Conservation (phyloP, 2,888 invertebrate species). For the Meliscaeva auricollis region DNA sequence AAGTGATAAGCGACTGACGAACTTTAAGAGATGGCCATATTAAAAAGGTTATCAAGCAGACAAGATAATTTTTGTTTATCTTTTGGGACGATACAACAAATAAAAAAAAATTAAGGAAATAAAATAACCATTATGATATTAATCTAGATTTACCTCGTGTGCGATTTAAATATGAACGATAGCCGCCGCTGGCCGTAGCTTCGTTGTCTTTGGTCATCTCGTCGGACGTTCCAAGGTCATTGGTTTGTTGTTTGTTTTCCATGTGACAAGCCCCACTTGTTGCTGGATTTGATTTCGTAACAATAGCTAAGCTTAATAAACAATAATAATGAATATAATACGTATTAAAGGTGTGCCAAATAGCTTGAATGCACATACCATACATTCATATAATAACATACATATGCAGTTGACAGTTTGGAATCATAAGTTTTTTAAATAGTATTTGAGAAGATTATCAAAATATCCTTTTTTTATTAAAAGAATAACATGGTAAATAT, state of each 20-base stretch:
- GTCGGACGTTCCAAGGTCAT: constrained; percentile 63
- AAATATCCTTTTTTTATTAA: no score
- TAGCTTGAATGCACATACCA: no score
- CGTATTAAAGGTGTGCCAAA: not conserved
- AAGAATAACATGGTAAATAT: no score
- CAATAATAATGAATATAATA: constrained; percentile 6
- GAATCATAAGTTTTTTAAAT: no score
- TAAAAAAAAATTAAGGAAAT: not conserved
- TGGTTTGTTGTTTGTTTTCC: constrained; percentile 12
- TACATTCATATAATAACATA: no score
- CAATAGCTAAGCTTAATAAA: not conserved
- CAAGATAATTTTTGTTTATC: not conserved
- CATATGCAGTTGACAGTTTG: no score
- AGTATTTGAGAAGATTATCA: no score
- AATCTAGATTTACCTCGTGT: constrained; percentile 21
- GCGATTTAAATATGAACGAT: constrained; percentile 19
- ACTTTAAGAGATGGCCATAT: not conserved
- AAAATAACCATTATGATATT: not conserved
- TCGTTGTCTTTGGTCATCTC: no score
- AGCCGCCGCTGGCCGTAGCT: not conserved
- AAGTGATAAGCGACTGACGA: constrained; percentile 6
- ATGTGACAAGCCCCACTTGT: constrained; percentile 30
- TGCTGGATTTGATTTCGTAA: constrained; percentile 18
- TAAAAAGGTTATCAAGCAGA: constrained; percentile 24
- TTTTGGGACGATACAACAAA: not conserved